phyloP scores from a whole-genome alignment of 2,113 vertebrate genomes.

The Otolemur garnettii region DNA sequence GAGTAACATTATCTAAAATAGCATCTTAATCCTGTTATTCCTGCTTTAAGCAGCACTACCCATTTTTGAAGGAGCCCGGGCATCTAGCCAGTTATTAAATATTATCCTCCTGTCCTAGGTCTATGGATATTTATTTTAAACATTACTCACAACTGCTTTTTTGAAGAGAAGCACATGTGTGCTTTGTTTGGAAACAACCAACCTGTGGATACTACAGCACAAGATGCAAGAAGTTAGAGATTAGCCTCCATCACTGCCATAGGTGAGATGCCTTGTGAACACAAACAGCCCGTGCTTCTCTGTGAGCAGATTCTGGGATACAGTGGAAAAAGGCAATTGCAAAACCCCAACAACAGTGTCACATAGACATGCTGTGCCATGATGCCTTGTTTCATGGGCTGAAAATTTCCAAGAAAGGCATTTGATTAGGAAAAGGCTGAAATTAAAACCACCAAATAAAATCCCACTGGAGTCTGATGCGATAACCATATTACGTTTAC shows the following conservation, averaged over 20 bases:
- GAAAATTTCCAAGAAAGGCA: not conserved
- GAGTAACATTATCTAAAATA: not conserved
- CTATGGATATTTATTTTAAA: conserved; percentile 15
- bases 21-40: not conserved
- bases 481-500: not conserved
- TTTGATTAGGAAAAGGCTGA: not conserved
- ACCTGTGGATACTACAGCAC: not conserved
- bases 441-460: not conserved
- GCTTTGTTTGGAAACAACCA: conserved; percentile 30
- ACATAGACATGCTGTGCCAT: not conserved
- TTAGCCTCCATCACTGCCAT: not conserved
- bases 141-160: not conserved
- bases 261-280: not conserved
- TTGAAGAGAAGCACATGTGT: conserved; percentile 1
- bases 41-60: not conserved
- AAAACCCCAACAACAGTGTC: not conserved
- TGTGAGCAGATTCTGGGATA: not conserved
- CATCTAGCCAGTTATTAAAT: not conserved
- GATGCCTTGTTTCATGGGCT: not conserved
- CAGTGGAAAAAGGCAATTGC: not conserved
- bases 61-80: not conserved
- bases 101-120: not conserved
- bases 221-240: not conserved
- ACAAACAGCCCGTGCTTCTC: not conserved
- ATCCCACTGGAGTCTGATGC: not conserved